These are phyloP conservation scores for Endomychus coccineus DNA, from an alignment of 2,888 invertebrate genomes.

Conservation along the genomic window DNA sequence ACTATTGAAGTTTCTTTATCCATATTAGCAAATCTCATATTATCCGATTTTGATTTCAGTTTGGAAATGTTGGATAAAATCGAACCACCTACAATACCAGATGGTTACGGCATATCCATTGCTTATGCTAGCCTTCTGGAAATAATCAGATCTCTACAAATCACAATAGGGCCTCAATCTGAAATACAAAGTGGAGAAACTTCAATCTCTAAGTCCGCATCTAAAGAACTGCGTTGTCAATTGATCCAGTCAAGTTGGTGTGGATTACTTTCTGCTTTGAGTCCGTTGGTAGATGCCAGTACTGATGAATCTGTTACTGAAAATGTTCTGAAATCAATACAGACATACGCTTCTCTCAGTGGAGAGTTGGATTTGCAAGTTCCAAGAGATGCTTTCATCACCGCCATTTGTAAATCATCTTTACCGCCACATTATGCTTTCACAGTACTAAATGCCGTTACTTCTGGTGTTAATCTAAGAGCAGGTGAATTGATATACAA, in stretches of 20 bases:
- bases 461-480: conserved; percentile 46
- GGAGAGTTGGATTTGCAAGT: conserved; percentile 70
- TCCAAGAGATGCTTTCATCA: conserved; percentile 90
- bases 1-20: too few relatives aligned
- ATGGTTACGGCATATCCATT: conserved; percentile 94
- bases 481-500: conserved; percentile 11
- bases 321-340: conserved; percentile 84
- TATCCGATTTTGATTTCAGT: too few relatives aligned
- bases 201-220: conserved; percentile 45
- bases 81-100: conserved; percentile 89
- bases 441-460: conserved; percentile 67
- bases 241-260: conserved; percentile 93
- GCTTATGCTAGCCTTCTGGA: conserved; percentile 92
- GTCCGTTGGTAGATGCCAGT: conserved; percentile 88
- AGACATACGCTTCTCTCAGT: conserved; percentile 82
- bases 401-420: conserved; percentile 92
- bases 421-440: conserved; percentile 92
- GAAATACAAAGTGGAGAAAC: conserved; percentile 37
- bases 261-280: conserved; percentile 84
- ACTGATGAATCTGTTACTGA: conserved; percentile 91
- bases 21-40: too few relatives aligned
- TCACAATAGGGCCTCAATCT: conserved; percentile 49
- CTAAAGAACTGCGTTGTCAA: conserved; percentile 56
- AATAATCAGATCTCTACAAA: conserved; percentile 76
- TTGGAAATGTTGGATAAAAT: conserved; percentile 94